Evolutionary conservation across 2,797 vertebrate species (phyloP).

Genomic region (Champsocephalus gunnari): DNA sequence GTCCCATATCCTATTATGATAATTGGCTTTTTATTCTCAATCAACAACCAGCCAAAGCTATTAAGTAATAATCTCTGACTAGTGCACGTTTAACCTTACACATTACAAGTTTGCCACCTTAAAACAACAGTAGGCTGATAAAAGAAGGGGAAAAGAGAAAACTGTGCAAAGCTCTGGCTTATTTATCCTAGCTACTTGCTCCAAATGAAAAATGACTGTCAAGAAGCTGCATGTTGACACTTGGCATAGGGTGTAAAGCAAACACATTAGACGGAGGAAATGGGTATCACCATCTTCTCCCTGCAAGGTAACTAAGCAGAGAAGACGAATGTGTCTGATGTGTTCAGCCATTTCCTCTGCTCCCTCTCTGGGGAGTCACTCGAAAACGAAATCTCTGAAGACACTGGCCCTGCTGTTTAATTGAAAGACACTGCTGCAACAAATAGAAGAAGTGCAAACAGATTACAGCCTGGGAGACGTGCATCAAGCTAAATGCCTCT

Average conservation of each 20-base stretch:
- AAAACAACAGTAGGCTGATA: constrained; percentile 35
- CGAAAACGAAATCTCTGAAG: constrained; percentile 52
- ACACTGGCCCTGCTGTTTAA: constrained; percentile 54
- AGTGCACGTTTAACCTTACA: constrained; percentile 76
- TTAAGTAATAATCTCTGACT: constrained; percentile 82
- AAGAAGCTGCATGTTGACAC: constrained; percentile 68
- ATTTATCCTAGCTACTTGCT: constrained; percentile 44
- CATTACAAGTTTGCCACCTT: constrained; percentile 55
- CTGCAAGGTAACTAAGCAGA: constrained; percentile 69
- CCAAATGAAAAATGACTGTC: constrained; percentile 73
- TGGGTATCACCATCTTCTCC: constrained; percentile 66
- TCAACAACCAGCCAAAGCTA: constrained; percentile 80
- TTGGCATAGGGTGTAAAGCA: constrained; percentile 68
- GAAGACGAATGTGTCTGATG: constrained; percentile 70
- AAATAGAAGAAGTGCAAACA: constrained; percentile 35
- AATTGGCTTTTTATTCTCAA: constrained; percentile 83
- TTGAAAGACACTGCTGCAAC: constrained; percentile 59
- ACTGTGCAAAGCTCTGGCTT: constrained; percentile 9
- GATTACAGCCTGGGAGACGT: constrained; percentile 24
- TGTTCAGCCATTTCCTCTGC: constrained; percentile 69
- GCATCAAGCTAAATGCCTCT: constrained; percentile 5
- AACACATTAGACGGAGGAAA: constrained; percentile 75
- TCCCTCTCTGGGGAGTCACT: constrained; percentile 60
- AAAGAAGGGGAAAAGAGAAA: constrained; percentile 30
- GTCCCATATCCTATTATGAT: constrained; percentile 83